A percentile compares a stretch with the other conserved stretches of the same genome.
Evolutionary conservation across 2,888 invertebrate genomes (phyloP).

Genomic region (Protophormia terraenovae): DNA sequence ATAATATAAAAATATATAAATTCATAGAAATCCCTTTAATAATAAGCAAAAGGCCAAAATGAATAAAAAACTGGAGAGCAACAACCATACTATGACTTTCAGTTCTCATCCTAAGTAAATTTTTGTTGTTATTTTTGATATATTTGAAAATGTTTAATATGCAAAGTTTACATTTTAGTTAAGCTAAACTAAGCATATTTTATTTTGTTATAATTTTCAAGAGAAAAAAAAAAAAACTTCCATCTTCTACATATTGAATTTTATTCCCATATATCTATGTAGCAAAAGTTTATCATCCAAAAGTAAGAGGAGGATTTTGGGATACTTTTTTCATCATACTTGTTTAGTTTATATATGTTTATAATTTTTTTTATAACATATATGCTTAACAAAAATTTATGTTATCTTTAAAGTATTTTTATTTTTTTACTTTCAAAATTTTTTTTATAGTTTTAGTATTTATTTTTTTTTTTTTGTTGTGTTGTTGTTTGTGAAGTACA

Average conservation of each 20-base stretch:
- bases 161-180: conserved; percentile 15
- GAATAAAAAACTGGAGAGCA: neutral
- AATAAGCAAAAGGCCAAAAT: neutral
- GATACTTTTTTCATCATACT: neutral
- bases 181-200: conserved; percentile 13
- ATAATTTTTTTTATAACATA: conserved; percentile 8
- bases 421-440: neutral
- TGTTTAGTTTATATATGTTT: neutral
- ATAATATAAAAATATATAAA: too few relatives aligned
- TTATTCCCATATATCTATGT: neutral
- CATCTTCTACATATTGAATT: neutral
- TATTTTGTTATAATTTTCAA: conserved; percentile 20
- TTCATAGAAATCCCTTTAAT: neutral
- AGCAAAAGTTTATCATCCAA: neutral
- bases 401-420: conserved; percentile 24
- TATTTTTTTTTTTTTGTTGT: neutral
- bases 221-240: neutral
- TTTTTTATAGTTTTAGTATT: neutral
- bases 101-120: neutral
- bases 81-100: neutral
- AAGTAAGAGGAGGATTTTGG: neutral
- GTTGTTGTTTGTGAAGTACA: neutral
- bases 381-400: conserved; percentile 31
- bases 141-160: neutral
- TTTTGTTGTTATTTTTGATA: neutral